Evolutionary conservation across 2,797 vertebrate species (phyloP).

Genomic region (Sphenodon punctatus): DNA sequence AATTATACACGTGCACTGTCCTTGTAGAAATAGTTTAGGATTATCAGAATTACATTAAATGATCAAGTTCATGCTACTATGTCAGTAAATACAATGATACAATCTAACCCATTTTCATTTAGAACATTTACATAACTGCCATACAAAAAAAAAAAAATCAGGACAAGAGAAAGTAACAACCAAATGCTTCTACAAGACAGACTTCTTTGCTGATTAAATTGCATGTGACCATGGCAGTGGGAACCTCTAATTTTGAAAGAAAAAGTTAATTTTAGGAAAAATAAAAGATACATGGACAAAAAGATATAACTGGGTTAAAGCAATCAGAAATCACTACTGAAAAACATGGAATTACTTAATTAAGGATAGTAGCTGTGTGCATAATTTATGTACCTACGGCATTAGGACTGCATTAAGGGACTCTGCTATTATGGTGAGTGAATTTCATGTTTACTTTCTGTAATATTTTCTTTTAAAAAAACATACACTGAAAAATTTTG

Average conservation of each 20-base stretch:
- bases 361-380: accelerated
- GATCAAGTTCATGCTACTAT: constrained; percentile 76
- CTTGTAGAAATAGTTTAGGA: constrained; percentile 73
- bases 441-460: not conserved
- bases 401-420: too few species aligned
- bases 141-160: constrained; percentile 63
- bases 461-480: not conserved
- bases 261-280: not conserved
- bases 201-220: not conserved
- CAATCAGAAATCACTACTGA: not conserved
- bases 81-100: constrained; percentile 81
- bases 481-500: not conserved
- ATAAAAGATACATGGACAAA: not conserved
- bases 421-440: not conserved
- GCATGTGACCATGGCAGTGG: too few species aligned
- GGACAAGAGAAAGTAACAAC: constrained; percentile 65
- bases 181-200: constrained; percentile 35
- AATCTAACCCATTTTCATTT: constrained; percentile 85
- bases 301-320: not conserved
- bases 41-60: constrained; percentile 72
- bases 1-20: constrained; percentile 50
- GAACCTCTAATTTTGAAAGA: not conserved
- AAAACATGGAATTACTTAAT: not conserved
- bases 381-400: not conserved
- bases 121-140: constrained; percentile 79